Evolutionary conservation across 35 echinoderm and acorn worm genomes (phyloP).

Genomic region (Strongylocentrotus purpuratus): DNA sequence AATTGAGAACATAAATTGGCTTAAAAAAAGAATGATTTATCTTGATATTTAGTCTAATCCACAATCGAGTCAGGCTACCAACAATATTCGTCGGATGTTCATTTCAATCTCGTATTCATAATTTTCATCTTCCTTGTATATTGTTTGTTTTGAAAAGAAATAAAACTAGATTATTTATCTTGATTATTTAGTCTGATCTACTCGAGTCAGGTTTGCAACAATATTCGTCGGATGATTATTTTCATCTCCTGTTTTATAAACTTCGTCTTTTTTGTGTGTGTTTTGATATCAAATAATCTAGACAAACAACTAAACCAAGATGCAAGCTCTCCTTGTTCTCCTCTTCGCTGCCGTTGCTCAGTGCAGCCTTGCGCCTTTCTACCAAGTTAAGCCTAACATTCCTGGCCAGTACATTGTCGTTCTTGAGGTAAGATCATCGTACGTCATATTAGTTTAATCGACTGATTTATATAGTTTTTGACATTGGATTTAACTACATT

Average conservation of each 20-base stretch:
- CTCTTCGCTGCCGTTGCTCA: constrained; percentile 10
- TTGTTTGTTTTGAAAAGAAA: background rate
- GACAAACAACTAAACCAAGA: background rate
- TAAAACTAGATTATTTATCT: background rate
- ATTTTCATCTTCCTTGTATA: background rate
- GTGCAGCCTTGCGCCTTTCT: background rate
- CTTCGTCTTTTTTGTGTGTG: background rate
- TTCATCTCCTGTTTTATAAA: background rate
- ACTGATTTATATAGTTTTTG: no score
- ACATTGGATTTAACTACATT: no score
- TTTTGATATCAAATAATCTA: background rate
- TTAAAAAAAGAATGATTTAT: background rate
- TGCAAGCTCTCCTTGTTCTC: background rate
- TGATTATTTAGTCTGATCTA: no score
- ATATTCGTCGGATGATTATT: background rate
- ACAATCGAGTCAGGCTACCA: no score
- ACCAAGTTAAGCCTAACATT: background rate
- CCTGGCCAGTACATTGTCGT: constrained; percentile 24
- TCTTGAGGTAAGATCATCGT: background rate
- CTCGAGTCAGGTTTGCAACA: no score
- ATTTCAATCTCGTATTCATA: background rate
- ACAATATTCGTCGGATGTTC: background rate
- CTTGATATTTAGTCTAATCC: no score
- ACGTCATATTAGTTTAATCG: no score
- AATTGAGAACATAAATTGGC: background rate